Evolutionary conservation across 2,113 vertebrate species (phyloP).

Genomic region (Hypocryptadius cinnamomeus): DNA sequence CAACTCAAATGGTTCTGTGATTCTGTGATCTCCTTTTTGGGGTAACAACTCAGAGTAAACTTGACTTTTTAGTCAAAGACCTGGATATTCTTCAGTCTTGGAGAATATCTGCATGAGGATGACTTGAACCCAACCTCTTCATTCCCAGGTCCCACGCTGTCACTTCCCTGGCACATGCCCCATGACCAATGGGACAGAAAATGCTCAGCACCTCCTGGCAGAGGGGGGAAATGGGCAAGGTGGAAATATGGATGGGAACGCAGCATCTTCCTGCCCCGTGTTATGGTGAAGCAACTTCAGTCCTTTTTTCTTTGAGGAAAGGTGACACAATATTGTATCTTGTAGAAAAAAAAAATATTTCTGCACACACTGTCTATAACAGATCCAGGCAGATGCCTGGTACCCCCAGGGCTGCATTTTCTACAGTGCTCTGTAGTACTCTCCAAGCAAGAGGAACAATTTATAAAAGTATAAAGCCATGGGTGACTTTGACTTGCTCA

Average conservation of each 20-base stretch:
- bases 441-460: background rate
- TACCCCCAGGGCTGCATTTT: background rate
- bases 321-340: background rate
- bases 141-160: background rate
- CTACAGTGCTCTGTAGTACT: background rate
- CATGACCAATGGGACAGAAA: fast-evolving
- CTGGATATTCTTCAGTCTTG: background rate
- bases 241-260: fast-evolving
- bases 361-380: background rate
- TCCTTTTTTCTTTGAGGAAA: background rate
- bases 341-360: background rate
- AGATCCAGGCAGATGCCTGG: background rate
- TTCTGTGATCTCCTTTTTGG: background rate
- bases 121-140: background rate
- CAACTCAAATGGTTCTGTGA: background rate
- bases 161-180: fast-evolving
- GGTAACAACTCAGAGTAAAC: background rate
- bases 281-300: background rate
- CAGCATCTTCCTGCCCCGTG: background rate
- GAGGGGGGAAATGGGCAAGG: background rate
- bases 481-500: background rate
- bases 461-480: background rate
- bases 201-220: background rate
- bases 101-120: background rate
- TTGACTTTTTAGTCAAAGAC: background rate